Conservation (phyloP, 2,888 invertebrate genomes). For the Ellobium chinense region DNA sequence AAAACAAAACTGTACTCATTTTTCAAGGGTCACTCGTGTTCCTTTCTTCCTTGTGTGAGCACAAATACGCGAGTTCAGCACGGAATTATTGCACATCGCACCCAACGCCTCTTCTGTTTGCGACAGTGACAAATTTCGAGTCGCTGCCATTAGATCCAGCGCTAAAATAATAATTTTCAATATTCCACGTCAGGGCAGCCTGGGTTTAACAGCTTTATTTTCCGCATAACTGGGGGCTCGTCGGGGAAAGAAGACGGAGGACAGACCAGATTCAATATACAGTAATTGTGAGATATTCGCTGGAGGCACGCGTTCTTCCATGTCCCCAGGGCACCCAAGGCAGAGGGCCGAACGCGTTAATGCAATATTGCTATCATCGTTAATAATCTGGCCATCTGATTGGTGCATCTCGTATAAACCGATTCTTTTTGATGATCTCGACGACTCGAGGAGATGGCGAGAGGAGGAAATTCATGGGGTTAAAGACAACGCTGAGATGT, state of each 20-base stretch:
- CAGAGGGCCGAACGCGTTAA: constrained; percentile 6
- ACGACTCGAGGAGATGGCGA: not conserved
- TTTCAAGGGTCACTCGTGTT: no score
- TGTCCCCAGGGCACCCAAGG: not conserved
- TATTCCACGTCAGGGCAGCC: not conserved
- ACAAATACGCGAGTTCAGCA: not conserved
- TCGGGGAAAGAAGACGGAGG: not conserved
- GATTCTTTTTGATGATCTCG: not conserved
- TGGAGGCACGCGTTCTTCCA: not conserved
- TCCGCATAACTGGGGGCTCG: constrained; percentile 6
- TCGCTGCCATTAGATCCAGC: constrained; percentile 24
- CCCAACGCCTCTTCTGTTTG: not conserved
- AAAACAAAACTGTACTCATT: no score
- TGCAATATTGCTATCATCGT: constrained; percentile 38
- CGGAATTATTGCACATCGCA: not conserved
- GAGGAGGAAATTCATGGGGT: not conserved
- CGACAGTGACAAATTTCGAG: constrained; percentile 19
- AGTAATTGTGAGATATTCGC: constrained; percentile 33
- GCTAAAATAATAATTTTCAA: constrained; percentile 42
- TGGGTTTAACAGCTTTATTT: constrained; percentile 21
- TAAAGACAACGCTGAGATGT: not conserved
- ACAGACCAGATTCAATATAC: constrained; percentile 20
- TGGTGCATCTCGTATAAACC: not conserved
- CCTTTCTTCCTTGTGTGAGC: not conserved
- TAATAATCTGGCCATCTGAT: constrained; percentile 29